phyloP scores from a whole-genome alignment of 1,140 invertebrate genomes.

The Drosophila takahashii region DNA sequence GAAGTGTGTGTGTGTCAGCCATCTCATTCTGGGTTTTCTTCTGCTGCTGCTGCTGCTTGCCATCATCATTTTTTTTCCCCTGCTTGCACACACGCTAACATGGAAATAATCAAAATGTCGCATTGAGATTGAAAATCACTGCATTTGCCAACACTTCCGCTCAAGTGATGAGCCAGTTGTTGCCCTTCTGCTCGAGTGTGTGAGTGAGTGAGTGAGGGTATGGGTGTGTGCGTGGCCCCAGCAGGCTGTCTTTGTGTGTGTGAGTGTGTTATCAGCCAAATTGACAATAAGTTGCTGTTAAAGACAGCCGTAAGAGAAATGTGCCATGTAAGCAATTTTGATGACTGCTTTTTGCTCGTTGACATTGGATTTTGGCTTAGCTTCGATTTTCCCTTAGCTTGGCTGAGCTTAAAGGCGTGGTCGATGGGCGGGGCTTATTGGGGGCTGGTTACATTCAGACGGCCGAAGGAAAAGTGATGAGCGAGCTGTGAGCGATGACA shows the following conservation, averaged over 20 bases:
- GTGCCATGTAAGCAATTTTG: constrained; percentile 76
- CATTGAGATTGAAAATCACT: constrained; percentile 84
- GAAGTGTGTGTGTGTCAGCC: constrained; percentile 43
- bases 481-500: constrained; percentile 46
- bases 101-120: constrained; percentile 84
- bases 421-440: neutral
- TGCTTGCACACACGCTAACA: constrained; percentile 70
- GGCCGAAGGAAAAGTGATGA: constrained; percentile 41
- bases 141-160: constrained; percentile 82
- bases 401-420: constrained; percentile 64
- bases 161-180: constrained; percentile 81
- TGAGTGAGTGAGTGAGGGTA: constrained; percentile 16
- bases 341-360: constrained; percentile 62
- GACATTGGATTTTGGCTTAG: constrained; percentile 57
- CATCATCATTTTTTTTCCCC: constrained; percentile 49
- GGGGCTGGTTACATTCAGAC: neutral
- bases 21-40: constrained; percentile 54
- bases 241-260: constrained; percentile 25
- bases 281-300: constrained; percentile 82
- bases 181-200: constrained; percentile 31
- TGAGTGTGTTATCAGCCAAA: constrained; percentile 73
- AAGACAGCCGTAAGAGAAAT: constrained; percentile 77
- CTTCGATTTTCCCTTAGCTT: constrained; percentile 40
- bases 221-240: constrained; percentile 19
- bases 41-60: constrained; percentile 16